A percentile compares a stretch with the other conserved stretches of the same genome.
These are phyloP conservation scores for Spea bombifrons DNA, from an alignment of 2,113 vertebrate genomes.

Conservation along the genomic window DNA sequence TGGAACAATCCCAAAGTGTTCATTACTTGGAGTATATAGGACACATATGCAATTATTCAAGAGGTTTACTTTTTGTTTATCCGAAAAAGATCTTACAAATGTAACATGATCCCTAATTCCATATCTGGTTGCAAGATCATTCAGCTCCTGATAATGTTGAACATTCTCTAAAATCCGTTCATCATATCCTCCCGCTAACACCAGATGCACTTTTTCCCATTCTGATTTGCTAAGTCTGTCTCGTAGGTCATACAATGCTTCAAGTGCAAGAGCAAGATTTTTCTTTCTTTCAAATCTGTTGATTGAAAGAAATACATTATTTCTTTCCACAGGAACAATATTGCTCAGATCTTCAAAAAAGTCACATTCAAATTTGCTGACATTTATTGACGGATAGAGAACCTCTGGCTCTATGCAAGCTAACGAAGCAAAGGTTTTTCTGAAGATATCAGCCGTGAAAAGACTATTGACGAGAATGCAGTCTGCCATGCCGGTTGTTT, in stretches of 20 bases:
- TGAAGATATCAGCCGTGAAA: slow-evolving; percentile 87
- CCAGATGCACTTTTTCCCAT: slow-evolving; percentile 78
- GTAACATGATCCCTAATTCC: slow-evolving; percentile 71
- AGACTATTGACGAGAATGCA: slow-evolving; percentile 89
- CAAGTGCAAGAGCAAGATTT: slow-evolving; percentile 79
- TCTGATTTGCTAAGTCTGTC: slow-evolving; percentile 62
- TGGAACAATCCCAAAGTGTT: slow-evolving; percentile 96
- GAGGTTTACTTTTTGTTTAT: slow-evolving; percentile 83
- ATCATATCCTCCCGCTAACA: slow-evolving; percentile 92
- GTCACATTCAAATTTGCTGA: slow-evolving; percentile 71
- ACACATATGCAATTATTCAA: slow-evolving; percentile 74
- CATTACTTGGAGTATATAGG: slow-evolving; percentile 92
- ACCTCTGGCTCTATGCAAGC: slow-evolving; percentile 74
- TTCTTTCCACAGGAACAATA: slow-evolving; percentile 71
- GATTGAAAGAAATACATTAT: slow-evolving; percentile 87
- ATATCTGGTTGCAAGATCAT: slow-evolving; percentile 64
- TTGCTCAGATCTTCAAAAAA: slow-evolving; percentile 64
- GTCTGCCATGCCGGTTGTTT: slow-evolving; percentile 94
- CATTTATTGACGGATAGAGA: slow-evolving; percentile 91
- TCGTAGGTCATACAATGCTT: slow-evolving; percentile 72
- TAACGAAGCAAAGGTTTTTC: slow-evolving; percentile 81
- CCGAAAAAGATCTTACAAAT: slow-evolving; percentile 87
- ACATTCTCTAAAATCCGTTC: slow-evolving; percentile 85
- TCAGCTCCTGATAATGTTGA: slow-evolving; percentile 84
- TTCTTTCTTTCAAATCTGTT: slow-evolving; percentile 97